Base-by-base conservation (phyloP, 2,113 vertebrate species). In the Emydura subglobosa region DNA sequence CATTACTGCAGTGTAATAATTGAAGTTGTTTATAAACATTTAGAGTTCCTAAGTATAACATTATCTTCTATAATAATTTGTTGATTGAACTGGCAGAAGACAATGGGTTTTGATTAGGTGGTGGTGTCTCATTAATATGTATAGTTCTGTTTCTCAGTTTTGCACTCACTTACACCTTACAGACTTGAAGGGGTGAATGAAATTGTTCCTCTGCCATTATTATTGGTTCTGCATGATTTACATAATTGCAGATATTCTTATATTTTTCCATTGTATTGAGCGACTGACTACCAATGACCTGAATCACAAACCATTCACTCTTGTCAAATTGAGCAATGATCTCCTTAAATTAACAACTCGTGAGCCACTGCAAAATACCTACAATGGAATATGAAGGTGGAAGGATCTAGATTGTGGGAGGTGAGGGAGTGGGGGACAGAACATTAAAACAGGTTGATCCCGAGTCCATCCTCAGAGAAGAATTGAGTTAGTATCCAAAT, bases 21-120 rank as follows among this genome's bases (percentile, higher is more conserved):
- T 98, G 79, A 89, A 78, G 72, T 91, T 97, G 94, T 98, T 97
- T 98, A 94, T 95, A 98, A 98, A 97, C 92, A 97, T 91, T 97
- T 94, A 94, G 83, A 51, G 27, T 95, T 96, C n/a, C 74, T 96
- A 96, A 97, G 47, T 90, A 83, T 91, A 94, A 93, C 59, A 97
- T 97, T 97, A 96, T 95, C 90, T 93, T 96, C 82, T 93, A 42
- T 95, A 94, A 90, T 86, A 96, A 96, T 97, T 95, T 96, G 59
- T 97, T 98, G 93, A 97, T 96, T 98, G 93, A 97, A 89, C 68
- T 95, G 89, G 89, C 83, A 82, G 65, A 94, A 97, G 50, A 96
- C 76, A 98, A 96, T 96, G 89, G 55, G 6, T 85, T 97, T 87
- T 97, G 93, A 97, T 97, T 98, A 97, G 92, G 89, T 96, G 53